Conservation (phyloP, 1,140 invertebrate species). For the Homalodisca vitripennis region DNA sequence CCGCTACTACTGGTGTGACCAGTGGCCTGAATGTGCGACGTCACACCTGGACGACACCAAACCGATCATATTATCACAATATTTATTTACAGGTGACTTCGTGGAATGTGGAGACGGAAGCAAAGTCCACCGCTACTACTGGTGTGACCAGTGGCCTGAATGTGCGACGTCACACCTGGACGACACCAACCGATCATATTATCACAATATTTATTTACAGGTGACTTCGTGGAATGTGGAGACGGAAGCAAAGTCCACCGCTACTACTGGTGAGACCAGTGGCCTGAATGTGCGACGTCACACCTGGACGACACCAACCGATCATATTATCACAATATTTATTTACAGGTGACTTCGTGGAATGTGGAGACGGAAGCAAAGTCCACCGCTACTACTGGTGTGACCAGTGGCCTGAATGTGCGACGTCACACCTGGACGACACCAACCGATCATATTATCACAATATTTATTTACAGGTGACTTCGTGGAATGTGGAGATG, state of each 20-base stretch:
- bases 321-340: not conserved
- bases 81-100: conserved; percentile 39
- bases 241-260: conserved; percentile 46
- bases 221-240: conserved; percentile 44
- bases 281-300: conserved; percentile 51
- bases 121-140: conserved; percentile 46
- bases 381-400: conserved; percentile 50
- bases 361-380: conserved; percentile 46
- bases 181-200: conserved; percentile 50
- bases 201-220: conserved; percentile 26
- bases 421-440: conserved; percentile 52
- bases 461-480: no score
- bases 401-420: conserved; percentile 53
- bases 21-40: conserved; percentile 51
- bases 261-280: conserved; percentile 52
- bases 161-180: conserved; percentile 51
- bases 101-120: conserved; percentile 46
- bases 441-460: no score
- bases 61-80: no score
- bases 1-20: conserved; percentile 51
- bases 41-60: conserved; percentile 51
- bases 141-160: conserved; percentile 54
- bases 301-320: conserved; percentile 53
- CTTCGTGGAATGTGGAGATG: conserved; percentile 46
- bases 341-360: conserved; percentile 38